phyloP scores from a whole-genome alignment of 2,888 invertebrate genomes.

The Parnassius apollo region DNA sequence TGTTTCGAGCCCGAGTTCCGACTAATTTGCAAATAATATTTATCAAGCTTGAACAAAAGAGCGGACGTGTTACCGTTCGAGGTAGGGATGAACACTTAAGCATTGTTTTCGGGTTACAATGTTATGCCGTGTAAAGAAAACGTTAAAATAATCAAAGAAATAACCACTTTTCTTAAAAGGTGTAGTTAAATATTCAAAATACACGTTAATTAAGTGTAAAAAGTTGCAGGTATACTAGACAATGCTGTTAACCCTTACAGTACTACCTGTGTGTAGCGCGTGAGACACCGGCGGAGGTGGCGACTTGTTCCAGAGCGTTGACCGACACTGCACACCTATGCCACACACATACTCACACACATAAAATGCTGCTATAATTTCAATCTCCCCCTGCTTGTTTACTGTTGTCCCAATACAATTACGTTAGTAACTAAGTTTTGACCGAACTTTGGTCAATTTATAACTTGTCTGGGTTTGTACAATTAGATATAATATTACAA shows the following conservation, averaged over 20 bases:
- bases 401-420: too few relatives aligned
- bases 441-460: too few relatives aligned
- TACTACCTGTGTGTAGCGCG: background rate
- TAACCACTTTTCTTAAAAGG: too few relatives aligned
- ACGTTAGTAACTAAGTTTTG: too few relatives aligned
- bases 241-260: background rate
- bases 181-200: too few relatives aligned
- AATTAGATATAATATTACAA: too few relatives aligned
- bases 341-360: background rate
- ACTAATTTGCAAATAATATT: slow-evolving; percentile 63
- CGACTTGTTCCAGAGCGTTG: slow-evolving; percentile 2
- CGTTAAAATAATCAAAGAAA: too few relatives aligned
- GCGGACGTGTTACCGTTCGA: background rate
- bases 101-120: background rate
- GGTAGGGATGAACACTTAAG: background rate
- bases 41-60: slow-evolving; percentile 53
- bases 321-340: slow-evolving; percentile 4
- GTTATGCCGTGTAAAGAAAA: background rate
- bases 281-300: background rate
- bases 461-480: too few relatives aligned
- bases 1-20: slow-evolving; percentile 1
- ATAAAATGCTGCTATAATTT: background rate
- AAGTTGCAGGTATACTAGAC: background rate
- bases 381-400: background rate
- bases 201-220: too few relatives aligned